These are phyloP conservation scores for Oegoconia quadripuncta DNA, from an alignment of 2,888 invertebrate species.

Conservation along the genomic window DNA sequence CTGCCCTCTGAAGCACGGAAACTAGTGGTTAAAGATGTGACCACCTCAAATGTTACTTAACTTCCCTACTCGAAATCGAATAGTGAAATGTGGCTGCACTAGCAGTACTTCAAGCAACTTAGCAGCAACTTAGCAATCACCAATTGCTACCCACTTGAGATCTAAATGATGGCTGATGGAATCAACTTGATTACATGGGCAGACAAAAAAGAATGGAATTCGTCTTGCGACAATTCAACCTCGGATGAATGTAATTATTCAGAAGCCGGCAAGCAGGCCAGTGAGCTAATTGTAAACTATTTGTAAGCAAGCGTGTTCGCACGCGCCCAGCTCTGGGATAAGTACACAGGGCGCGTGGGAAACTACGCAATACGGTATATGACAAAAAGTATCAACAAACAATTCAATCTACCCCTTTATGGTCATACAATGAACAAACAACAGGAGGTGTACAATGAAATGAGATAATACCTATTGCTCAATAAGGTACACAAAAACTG, in stretches of 20 bases:
- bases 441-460: conserved; percentile 54
- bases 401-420: conserved; percentile 47
- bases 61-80: no score
- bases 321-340: conserved; percentile 42
- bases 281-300: conserved; percentile 37
- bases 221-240: conserved; percentile 62
- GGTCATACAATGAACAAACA: conserved; percentile 37
- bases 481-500: conserved; percentile 6
- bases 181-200: conserved; percentile 55
- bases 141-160: conserved; percentile 16
- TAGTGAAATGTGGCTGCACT: no score
- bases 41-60: no score
- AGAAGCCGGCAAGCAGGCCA: conserved; percentile 38
- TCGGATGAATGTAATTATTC: conserved; percentile 58
- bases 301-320: conserved; percentile 53
- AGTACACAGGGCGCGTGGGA: conserved; percentile 47
- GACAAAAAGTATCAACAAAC: conserved; percentile 44
- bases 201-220: conserved; percentile 55
- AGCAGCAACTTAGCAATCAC: conserved; percentile 30
- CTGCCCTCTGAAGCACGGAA: no score
- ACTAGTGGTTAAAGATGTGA: no score
- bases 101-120: no score
- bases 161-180: conserved; percentile 32
- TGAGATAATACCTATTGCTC: conserved; percentile 58
- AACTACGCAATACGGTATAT: conserved; percentile 39